Evolutionary conservation across 2,113 vertebrate species (phyloP).

Genomic region (Mustelus asterias): DNA sequence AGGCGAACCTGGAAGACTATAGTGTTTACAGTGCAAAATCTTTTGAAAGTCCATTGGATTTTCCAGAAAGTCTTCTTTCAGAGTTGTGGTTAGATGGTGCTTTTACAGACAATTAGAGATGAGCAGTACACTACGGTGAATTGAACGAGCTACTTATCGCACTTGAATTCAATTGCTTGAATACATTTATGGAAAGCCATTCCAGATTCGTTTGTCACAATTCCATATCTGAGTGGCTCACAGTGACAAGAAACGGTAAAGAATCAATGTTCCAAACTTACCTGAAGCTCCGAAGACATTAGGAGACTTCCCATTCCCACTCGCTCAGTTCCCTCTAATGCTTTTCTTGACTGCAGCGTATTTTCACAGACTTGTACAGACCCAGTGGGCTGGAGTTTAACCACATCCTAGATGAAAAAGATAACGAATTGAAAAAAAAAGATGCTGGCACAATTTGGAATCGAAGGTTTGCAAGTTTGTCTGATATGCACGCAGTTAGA

Average conservation of each 20-base stretch:
- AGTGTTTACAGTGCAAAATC: background rate
- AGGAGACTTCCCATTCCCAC: slow-evolving; percentile 19
- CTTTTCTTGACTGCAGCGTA: background rate
- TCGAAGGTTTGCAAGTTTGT: background rate
- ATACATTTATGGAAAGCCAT: background rate
- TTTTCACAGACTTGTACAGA: background rate
- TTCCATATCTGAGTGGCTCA: background rate
- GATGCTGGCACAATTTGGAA: background rate
- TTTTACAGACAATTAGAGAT: background rate
- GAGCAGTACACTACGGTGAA: background rate
- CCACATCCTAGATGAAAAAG: slow-evolving; percentile 27
- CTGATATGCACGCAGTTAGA: background rate
- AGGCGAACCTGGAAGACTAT: background rate
- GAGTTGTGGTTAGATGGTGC: background rate
- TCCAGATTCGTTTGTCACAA: background rate
- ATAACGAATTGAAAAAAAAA: background rate
- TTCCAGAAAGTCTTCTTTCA: background rate
- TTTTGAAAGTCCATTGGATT: background rate
- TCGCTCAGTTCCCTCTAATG: background rate
- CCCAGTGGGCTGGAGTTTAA: slow-evolving; percentile 15
- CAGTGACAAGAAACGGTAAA: background rate
- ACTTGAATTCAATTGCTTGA: background rate
- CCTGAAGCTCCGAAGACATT: background rate
- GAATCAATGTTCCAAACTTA: background rate
- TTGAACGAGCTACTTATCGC: background rate